Evolutionary conservation across 2,797 vertebrate genomes (phyloP).

Genomic region (Tokudaia muenninki): DNA sequence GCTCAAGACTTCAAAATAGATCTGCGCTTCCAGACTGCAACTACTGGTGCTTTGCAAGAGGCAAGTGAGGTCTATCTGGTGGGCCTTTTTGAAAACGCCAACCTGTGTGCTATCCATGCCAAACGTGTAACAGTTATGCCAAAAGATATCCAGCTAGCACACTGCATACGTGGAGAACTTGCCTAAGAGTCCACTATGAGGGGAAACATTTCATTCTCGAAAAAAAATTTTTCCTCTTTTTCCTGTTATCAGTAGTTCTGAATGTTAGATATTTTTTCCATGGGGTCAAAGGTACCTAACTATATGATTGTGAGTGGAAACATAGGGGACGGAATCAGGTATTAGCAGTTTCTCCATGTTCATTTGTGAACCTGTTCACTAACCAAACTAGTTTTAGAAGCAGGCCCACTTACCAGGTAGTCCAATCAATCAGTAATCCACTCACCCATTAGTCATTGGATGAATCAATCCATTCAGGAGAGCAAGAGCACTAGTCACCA

Average conservation of each 20-base stretch:
- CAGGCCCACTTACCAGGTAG: background rate
- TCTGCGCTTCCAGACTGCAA: background rate
- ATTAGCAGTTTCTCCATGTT: background rate
- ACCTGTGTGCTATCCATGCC: background rate
- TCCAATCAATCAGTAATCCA: background rate
- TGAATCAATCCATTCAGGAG: background rate
- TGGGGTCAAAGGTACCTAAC: background rate
- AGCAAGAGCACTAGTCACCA: background rate
- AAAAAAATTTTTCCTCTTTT: background rate
- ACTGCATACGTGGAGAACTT: fast-evolving
- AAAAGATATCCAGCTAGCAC: background rate
- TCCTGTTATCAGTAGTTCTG: too few relatives aligned
- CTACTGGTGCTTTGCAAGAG: background rate
- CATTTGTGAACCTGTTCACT: background rate
- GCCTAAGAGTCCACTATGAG: background rate
- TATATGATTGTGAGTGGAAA: background rate
- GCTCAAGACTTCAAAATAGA: background rate
- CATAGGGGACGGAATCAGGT: background rate
- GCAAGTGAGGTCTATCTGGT: background rate
- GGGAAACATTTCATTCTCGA: background rate
- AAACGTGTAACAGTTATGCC: background rate
- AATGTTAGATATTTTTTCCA: background rate
- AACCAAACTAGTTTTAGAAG: background rate
- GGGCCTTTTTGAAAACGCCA: background rate
- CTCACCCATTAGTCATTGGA: background rate